Conservation (phyloP, 2,113 vertebrate species). For the Desmodus rotundus region DNA sequence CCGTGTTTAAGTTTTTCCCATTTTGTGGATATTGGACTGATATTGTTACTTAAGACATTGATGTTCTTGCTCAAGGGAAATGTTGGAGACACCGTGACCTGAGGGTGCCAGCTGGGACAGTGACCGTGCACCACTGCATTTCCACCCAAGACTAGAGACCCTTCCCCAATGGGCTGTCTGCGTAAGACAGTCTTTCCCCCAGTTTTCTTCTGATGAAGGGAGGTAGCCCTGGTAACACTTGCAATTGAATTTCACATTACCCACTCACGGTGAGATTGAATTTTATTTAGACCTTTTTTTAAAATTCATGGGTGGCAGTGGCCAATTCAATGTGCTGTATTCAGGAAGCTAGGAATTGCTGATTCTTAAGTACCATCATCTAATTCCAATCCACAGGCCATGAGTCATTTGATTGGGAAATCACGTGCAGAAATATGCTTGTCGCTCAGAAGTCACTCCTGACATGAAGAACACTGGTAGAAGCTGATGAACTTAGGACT, state of each 20-base stretch:
- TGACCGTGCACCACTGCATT: background rate
- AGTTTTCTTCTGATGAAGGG: background rate
- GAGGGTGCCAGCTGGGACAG: background rate
- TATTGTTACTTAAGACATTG: background rate
- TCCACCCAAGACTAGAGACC: background rate
- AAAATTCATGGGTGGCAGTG: background rate
- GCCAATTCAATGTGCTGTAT: background rate
- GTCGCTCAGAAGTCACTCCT: background rate
- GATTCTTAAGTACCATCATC: background rate
- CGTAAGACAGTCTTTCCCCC: background rate
- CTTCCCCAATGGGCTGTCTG: background rate
- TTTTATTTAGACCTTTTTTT: background rate
- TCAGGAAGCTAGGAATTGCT: background rate
- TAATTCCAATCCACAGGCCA: background rate
- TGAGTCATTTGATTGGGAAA: background rate
- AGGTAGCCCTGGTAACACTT: background rate
- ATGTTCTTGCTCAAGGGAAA: background rate
- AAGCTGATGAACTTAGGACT: background rate
- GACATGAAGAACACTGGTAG: background rate
- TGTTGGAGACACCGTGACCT: too few relatives aligned
- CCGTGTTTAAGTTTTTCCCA: background rate
- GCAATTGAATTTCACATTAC: background rate
- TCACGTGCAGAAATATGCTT: background rate
- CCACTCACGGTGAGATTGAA: background rate
- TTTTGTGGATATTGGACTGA: background rate